phyloP scores from a whole-genome alignment of 2,888 invertebrate species.

The Corythucha ciliata region DNA sequence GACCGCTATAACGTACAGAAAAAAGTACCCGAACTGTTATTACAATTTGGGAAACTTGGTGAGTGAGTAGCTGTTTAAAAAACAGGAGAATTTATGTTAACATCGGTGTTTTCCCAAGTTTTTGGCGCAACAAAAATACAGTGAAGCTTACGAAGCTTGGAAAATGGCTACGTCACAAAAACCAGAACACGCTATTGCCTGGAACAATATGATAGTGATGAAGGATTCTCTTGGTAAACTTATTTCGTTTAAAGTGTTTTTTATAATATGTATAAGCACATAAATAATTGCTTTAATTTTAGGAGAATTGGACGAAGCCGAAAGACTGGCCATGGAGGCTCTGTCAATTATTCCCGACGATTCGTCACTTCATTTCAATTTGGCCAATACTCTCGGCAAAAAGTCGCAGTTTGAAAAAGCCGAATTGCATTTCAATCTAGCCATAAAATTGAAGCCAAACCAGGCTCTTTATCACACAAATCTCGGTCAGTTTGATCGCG shows the following conservation, averaged over 20 bases:
- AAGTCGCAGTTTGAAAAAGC: constrained; percentile 64
- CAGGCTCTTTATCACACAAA: constrained; percentile 82
- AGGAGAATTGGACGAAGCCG: constrained; percentile 59
- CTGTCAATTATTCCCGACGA: constrained; percentile 61
- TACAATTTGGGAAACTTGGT: constrained; percentile 94
- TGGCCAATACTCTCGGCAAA: constrained; percentile 85
- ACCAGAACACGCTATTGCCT: constrained; percentile 71
- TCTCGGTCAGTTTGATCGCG: constrained; percentile 54
- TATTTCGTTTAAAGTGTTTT: constrained; percentile 4
- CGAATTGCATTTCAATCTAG: constrained; percentile 67
- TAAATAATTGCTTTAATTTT: constrained; percentile 31
- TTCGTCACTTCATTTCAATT: constrained; percentile 70
- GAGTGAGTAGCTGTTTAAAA: constrained; percentile 36
- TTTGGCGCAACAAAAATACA: constrained; percentile 62
- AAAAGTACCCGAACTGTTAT: constrained; percentile 80
- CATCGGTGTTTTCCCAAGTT: constrained; percentile 49
- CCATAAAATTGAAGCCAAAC: constrained; percentile 56
- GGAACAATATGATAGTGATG: constrained; percentile 85
- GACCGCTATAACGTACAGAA: constrained; percentile 65
- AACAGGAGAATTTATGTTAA: constrained; percentile 4
- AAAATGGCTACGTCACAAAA: constrained; percentile 66
- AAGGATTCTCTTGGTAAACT: constrained; percentile 35
- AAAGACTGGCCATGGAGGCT: constrained; percentile 60
- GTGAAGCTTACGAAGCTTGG: constrained; percentile 73
- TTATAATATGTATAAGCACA: constrained; percentile 6